Percentiles rank a stretch among this genome's conserved stretches.
Conservation (phyloP, 2,797 vertebrate species). For the Sebastes reedi region DNA sequence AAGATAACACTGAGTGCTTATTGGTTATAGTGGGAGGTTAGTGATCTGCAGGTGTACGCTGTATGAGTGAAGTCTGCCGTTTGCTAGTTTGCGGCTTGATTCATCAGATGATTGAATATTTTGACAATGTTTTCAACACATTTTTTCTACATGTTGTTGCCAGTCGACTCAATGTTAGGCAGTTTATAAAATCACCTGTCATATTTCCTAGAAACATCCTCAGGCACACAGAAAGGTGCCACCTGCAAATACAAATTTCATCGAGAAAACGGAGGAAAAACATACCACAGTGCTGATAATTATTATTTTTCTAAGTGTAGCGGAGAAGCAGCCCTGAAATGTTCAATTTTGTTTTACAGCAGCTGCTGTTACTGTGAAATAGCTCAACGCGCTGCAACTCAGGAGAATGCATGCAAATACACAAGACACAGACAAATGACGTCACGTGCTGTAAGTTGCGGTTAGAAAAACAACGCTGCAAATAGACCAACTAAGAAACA, state of each 20-base stretch:
- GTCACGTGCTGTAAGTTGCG: not conserved
- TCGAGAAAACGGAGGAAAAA: not conserved
- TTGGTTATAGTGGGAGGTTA: not conserved
- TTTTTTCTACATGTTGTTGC: not conserved
- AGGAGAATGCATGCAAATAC: not conserved
- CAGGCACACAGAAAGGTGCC: not conserved
- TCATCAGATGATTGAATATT: not conserved
- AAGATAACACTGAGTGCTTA: slow-evolving; percentile 4
- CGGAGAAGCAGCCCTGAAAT: not conserved
- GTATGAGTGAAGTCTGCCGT: not conserved
- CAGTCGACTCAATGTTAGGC: not conserved
- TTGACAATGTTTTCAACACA: not conserved
- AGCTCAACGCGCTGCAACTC: too few species aligned
- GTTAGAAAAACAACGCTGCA: not conserved
- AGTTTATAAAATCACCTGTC: not conserved
- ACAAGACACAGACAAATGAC: not conserved
- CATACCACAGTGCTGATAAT: too few species aligned
- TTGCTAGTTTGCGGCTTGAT: not conserved
- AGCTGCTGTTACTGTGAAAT: too few species aligned
- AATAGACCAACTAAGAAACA: not conserved
- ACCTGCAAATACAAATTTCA: not conserved
- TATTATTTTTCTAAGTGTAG: not conserved
- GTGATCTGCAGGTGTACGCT: not conserved
- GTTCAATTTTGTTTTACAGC: not conserved
- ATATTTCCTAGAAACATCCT: not conserved